These are phyloP conservation scores for Luffia ferchaultella DNA, from an alignment of 2,888 invertebrate species.

Conservation along the genomic window DNA sequence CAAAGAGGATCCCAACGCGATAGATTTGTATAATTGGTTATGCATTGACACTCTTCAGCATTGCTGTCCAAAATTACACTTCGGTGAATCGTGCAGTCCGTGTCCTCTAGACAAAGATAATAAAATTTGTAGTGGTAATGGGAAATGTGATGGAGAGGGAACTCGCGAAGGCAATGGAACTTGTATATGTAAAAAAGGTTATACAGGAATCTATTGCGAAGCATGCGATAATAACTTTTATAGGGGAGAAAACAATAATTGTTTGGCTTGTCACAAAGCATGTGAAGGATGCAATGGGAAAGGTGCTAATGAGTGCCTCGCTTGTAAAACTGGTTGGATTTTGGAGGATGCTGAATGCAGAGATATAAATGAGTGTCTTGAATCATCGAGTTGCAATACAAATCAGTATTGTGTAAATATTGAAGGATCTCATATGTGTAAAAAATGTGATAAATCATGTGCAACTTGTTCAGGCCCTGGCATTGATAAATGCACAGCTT, in stretches of 20 bases:
- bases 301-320: slow-evolving; percentile 68
- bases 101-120: slow-evolving; percentile 68
- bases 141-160: slow-evolving; percentile 83
- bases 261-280: slow-evolving; percentile 79
- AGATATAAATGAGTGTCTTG: slow-evolving; percentile 85
- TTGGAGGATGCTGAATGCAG: slow-evolving; percentile 75
- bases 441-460: slow-evolving; percentile 83
- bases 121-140: slow-evolving; percentile 81
- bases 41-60: slow-evolving; percentile 80
- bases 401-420: slow-evolving; percentile 88
- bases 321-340: slow-evolving; percentile 75
- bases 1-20: slow-evolving; percentile 55
- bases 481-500: slow-evolving; percentile 83
- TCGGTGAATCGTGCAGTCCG: slow-evolving; percentile 77
- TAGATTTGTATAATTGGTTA: slow-evolving; percentile 66
- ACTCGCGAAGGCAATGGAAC: slow-evolving; percentile 91
- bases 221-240: slow-evolving; percentile 77
- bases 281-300: slow-evolving; percentile 80
- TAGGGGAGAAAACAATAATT: slow-evolving; percentile 71
- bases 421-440: slow-evolving; percentile 83
- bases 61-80: slow-evolving; percentile 88
- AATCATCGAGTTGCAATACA: slow-evolving; percentile 52
- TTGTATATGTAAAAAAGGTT: slow-evolving; percentile 86
- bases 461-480: slow-evolving; percentile 84
- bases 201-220: slow-evolving; percentile 78